These are phyloP conservation scores for Xenus cinereus DNA, from an alignment of 2,113 vertebrate genomes.

Conservation along the genomic window DNA sequence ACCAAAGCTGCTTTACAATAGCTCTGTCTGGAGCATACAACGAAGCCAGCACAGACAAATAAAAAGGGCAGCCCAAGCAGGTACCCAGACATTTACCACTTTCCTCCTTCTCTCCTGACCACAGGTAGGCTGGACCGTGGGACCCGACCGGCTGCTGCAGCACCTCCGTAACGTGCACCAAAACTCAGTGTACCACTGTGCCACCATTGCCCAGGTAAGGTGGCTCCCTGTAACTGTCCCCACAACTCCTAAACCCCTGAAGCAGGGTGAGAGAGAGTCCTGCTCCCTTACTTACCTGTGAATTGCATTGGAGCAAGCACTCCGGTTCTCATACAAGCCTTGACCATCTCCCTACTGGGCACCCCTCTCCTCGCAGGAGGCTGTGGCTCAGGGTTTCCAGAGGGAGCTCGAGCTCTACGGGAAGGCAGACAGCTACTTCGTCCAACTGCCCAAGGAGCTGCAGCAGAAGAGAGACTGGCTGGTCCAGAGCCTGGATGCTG, in stretches of 20 bases:
- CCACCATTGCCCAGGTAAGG: slow-evolving; percentile 88
- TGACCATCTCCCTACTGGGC: background rate
- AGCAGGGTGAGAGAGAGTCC: background rate
- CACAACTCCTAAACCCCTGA: background rate
- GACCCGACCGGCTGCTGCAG: slow-evolving; percentile 80
- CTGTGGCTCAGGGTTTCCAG: slow-evolving; percentile 83
- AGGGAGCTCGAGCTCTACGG: slow-evolving; percentile 78
- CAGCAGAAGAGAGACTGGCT: slow-evolving; percentile 80
- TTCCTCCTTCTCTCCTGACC: background rate
- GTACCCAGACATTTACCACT: background rate
- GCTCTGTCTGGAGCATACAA: background rate
- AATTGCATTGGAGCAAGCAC: background rate
- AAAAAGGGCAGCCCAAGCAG: background rate
- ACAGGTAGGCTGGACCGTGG: slow-evolving; percentile 92
- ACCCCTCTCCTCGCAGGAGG: slow-evolving; percentile 77
- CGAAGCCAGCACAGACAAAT: background rate
- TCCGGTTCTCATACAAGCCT: background rate
- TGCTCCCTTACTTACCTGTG: background rate
- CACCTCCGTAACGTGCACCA: slow-evolving; percentile 89
- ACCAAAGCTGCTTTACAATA: background rate
- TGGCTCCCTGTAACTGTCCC: background rate
- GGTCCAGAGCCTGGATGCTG: slow-evolving; percentile 73
- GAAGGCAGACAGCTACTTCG: slow-evolving; percentile 88
- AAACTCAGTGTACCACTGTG: slow-evolving; percentile 87
- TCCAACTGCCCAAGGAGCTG: slow-evolving; percentile 75